Percentiles rank a stretch among this genome's conserved stretches.
phyloP scores from a whole-genome alignment of 1,140 invertebrate species.

The Geopemphigus sp. region DNA sequence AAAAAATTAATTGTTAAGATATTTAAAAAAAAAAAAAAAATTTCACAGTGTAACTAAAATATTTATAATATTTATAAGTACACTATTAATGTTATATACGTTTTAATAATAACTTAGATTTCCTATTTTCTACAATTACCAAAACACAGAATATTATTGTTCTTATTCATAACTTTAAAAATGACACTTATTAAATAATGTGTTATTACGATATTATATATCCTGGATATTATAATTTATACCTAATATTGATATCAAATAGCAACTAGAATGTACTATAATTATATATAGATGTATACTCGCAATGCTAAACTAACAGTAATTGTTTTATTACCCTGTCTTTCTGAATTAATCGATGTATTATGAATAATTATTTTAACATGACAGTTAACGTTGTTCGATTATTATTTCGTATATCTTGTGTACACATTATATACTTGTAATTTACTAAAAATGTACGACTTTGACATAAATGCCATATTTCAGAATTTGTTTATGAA shows the following conservation, averaged over 20 bases:
- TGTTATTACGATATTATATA: background rate
- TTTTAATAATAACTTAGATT: no score
- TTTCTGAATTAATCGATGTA: conserved; percentile 1
- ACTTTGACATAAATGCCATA: no score
- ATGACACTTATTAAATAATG: background rate
- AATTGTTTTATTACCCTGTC: background rate
- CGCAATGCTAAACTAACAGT: background rate
- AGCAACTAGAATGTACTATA: no score
- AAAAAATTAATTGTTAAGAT: no score
- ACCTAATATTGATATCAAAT: background rate
- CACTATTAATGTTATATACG: no score
- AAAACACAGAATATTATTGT: background rate
- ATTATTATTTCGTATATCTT: background rate
- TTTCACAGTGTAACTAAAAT: no score
- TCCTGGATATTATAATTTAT: background rate
- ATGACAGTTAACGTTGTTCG: background rate
- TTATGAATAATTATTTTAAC: conserved; percentile 14
- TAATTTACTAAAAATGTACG: background rate
- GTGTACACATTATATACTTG: background rate
- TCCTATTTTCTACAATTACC: no score
- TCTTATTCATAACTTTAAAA: conserved; percentile 1
- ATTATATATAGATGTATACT: no score
- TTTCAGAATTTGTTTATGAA: no score
- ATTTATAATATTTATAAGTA: no score
- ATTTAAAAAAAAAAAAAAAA: no score